Conservation (phyloP, 2,888 invertebrate species). For the Masnerella sp. region DNA sequence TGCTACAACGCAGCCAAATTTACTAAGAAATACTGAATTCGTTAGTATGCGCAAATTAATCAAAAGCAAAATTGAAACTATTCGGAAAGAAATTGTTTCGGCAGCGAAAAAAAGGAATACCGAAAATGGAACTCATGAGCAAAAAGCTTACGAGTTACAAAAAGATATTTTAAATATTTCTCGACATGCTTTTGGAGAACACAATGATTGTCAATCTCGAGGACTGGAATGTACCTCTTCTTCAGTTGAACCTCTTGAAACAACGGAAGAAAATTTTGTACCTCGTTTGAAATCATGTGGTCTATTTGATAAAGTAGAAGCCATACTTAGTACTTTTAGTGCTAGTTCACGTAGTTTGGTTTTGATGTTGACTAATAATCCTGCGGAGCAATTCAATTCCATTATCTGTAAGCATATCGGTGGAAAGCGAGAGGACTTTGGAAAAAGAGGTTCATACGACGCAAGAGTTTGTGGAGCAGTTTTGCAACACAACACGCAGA, state of each 20-base stretch:
- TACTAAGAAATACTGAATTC: conserved; percentile 1
- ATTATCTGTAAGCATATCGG: conserved; percentile 32
- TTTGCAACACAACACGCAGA: conserved; percentile 13
- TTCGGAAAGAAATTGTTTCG: conserved; percentile 6
- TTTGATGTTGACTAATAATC: conserved; percentile 7
- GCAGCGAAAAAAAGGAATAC: background rate
- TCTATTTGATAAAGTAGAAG: background rate
- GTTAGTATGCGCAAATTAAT: background rate
- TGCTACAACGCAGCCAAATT: background rate
- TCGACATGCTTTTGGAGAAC: conserved; percentile 43
- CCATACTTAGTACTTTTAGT: conserved; percentile 16
- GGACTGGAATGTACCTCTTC: background rate
- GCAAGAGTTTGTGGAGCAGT: background rate
- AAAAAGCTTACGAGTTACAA: conserved; percentile 4
- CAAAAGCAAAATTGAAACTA: background rate
- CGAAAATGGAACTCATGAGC: background rate
- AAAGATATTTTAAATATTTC: conserved; percentile 35
- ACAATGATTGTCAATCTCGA: conserved; percentile 14
- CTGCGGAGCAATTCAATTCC: conserved; percentile 33
- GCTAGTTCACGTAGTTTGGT: conserved; percentile 25
- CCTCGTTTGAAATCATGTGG: background rate
- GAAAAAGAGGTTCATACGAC: background rate
- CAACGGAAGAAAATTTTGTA: background rate
- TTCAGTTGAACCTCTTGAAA: background rate
- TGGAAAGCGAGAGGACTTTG: conserved; percentile 22